These are phyloP conservation scores for Oscheius sp. DNA, from an alignment of 1,140 invertebrate species.

Conservation along the genomic window DNA sequence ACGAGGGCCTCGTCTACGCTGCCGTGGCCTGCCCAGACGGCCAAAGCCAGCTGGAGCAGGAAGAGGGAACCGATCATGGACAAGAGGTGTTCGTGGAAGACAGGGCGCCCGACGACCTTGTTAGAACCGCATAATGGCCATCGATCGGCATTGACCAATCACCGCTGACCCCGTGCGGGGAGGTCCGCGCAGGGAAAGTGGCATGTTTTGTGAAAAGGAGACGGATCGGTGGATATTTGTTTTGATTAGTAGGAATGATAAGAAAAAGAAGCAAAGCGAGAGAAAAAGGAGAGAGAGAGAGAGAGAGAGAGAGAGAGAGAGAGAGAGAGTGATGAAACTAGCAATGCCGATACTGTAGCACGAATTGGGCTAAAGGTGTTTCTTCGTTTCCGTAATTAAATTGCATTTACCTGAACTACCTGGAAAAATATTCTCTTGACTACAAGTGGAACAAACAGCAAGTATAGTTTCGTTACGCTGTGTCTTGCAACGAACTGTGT, in stretches of 20 bases:
- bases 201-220: too few relatives aligned
- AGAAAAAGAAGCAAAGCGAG: too few relatives aligned
- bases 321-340: background rate
- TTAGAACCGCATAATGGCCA: background rate
- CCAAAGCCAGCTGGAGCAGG: background rate
- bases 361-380: background rate
- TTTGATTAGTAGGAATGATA: too few relatives aligned
- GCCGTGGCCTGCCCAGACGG: background rate
- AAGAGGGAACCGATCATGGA: background rate
- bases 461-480: background rate
- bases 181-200: too few relatives aligned
- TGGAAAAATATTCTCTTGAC: background rate
- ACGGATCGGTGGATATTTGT: too few relatives aligned
- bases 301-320: background rate
- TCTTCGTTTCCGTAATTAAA: background rate
- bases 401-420: background rate
- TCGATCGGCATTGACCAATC: too few relatives aligned
- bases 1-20: slow-evolving; percentile 10
- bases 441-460: background rate
- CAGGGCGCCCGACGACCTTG: background rate
- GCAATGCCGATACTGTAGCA: background rate
- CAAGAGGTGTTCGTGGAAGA: background rate
- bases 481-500: background rate
- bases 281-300: background rate
- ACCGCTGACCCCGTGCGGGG: too few relatives aligned